Evolutionary conservation across 2,888 invertebrate genomes (phyloP), one percentile per base, ranked within the genome.

Genomic region (Morpho deidamia): DNA sequence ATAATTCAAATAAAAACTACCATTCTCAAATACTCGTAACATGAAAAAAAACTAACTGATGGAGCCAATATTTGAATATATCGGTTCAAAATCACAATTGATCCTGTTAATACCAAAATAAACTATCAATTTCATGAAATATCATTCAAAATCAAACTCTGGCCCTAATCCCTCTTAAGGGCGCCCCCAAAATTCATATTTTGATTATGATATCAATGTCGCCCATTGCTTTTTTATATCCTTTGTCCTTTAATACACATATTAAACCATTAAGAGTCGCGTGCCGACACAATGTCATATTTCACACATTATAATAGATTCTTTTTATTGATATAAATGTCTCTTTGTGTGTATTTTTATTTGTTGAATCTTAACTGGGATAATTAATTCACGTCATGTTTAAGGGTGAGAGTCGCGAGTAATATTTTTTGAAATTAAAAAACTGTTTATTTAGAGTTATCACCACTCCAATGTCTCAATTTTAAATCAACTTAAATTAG

Each of bases 131-230:
- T 59, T 58, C 56, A 61, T 58, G 76, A 77, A 81, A 76, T 71
- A 74, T 75, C 73, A 81, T 78, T 78, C 74, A 74, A 69, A 76
- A 80, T 11, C 78, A 83, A 77, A 76, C 73, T 74, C 61, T 14
- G 75, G 70, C 63, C 55, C 55, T 68, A 76, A 77, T 76, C 79
- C 78, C 74, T 67, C 71, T 76, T 68, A 66, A 74, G 76, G 74
- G 78, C 60, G 57, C 73, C 74, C 80, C 74, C 72, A 62, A 75
- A 82, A 74, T 83, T 85, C 86, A 88, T 88, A 88, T 89, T 88
- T 88, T 84, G 86, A 88, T 88, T 85, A 86, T 83, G 83, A 86
- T 87, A 88, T 89, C 87, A 85, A 77, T 83, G 84, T 81, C 84
- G 72, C 76, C 78, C 78, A 77, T 73, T 42, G 66, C 74, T 83